These are phyloP conservation scores for Babyrousa celebensis DNA, from an alignment of 2,797 vertebrate species.

Conservation along the genomic window DNA sequence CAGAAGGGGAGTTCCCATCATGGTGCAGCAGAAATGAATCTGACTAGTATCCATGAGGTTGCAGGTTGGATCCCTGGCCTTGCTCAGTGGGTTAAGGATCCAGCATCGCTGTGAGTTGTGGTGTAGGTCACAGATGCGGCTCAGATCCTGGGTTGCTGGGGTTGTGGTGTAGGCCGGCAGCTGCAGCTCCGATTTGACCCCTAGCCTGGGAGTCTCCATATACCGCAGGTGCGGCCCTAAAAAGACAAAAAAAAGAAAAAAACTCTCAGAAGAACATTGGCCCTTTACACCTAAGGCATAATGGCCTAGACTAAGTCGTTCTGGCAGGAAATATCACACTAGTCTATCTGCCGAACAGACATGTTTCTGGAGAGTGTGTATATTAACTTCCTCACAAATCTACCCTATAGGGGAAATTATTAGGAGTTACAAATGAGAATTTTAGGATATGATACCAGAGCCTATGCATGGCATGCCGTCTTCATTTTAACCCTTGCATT, in stretches of 20 bases:
- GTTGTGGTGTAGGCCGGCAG: too few relatives aligned
- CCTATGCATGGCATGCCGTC: neutral
- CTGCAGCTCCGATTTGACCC: too few relatives aligned
- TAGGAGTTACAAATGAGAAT: neutral
- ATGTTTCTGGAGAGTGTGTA: neutral
- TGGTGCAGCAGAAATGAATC: too few relatives aligned
- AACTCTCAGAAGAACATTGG: neutral
- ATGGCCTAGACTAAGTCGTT: neutral
- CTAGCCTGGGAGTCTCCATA: too few relatives aligned
- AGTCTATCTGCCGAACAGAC: neutral
- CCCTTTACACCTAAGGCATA: neutral
- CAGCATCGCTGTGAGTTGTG: too few relatives aligned
- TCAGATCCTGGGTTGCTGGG: too few relatives aligned
- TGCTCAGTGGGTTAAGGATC: too few relatives aligned
- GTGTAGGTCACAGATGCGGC: too few relatives aligned
- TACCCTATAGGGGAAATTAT: neutral
- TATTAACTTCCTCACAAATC: slow-evolving; percentile 38
- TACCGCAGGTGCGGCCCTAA: too few relatives aligned
- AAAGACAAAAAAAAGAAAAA: too few relatives aligned
- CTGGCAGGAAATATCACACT: neutral
- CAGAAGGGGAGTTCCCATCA: neutral
- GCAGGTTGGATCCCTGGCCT: too few relatives aligned
- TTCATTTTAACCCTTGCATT: neutral
- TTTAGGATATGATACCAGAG: neutral
- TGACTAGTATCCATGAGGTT: too few relatives aligned